These are phyloP conservation scores for Xylota sylvarum DNA, from an alignment of 2,888 invertebrate species.

Conservation along the genomic window DNA sequence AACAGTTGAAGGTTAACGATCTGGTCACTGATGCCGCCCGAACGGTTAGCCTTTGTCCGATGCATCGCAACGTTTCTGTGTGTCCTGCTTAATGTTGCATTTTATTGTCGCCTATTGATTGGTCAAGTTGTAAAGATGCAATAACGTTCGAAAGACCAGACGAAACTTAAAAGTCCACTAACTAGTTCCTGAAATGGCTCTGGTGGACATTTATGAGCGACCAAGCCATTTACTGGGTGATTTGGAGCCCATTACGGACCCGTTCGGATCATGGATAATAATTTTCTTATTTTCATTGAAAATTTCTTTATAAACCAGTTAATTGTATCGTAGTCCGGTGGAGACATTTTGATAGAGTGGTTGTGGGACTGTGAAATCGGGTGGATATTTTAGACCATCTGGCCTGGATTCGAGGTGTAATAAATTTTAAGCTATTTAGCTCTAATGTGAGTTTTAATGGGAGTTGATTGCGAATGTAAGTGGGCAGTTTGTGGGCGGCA, in stretches of 20 bases:
- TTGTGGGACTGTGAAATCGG: conserved; percentile 23
- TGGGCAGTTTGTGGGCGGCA: conserved; percentile 60
- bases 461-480: conserved; percentile 67
- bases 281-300: conserved; percentile 59
- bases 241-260: conserved; percentile 20
- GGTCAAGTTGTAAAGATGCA: conserved; percentile 60
- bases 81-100: conserved; percentile 74
- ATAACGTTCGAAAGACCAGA: conserved; percentile 42
- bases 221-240: conserved; percentile 46
- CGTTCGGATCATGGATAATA: conserved; percentile 50
- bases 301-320: conserved; percentile 57
- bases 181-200: conserved; percentile 21
- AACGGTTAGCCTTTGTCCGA: conserved; percentile 32
- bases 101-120: conserved; percentile 70
- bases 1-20: conserved; percentile 39
- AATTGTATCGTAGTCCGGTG: conserved; percentile 24
- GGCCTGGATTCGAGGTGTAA: conserved; percentile 51
- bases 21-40: neutral
- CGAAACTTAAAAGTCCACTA: conserved; percentile 52
- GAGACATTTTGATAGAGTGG: conserved; percentile 45
- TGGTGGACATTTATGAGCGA: conserved; percentile 57
- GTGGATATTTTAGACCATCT: conserved; percentile 44
- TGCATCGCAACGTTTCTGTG: conserved; percentile 26
- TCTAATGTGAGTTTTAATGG: conserved; percentile 71
- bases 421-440: conserved; percentile 65